A percentile compares a stretch with the other conserved stretches of the same genome.
Evolutionary conservation across 2,888 invertebrate genomes (phyloP).

Genomic region (Xanthia togata): DNA sequence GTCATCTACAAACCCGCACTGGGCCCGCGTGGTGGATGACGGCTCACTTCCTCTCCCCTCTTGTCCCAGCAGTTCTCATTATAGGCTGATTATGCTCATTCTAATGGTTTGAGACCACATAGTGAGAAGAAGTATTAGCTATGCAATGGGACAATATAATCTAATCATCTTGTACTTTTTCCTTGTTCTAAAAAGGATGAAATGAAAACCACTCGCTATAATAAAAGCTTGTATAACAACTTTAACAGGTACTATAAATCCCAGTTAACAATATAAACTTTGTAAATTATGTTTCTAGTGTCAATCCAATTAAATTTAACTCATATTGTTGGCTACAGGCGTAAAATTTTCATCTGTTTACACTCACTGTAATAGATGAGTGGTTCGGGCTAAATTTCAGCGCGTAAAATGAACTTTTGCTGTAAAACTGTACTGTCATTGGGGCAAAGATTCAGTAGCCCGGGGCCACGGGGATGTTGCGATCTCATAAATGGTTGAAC

Average conservation of each 20-base stretch:
- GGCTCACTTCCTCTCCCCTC: too few species aligned
- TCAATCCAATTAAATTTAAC: constrained; percentile 55
- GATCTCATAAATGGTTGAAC: too few species aligned
- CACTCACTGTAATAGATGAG: constrained; percentile 48
- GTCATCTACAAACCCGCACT: too few species aligned
- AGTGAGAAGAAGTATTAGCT: too few species aligned
- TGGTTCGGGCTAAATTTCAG: constrained; percentile 61
- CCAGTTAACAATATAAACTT: constrained; percentile 47
- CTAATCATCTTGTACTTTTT: too few species aligned
- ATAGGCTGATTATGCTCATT: too few species aligned
- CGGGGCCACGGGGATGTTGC: too few species aligned
- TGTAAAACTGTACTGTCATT: constrained; percentile 70
- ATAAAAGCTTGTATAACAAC: constrained; percentile 33
- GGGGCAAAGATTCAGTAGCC: background rate
- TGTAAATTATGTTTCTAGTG: constrained; percentile 41
- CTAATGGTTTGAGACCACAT: too few species aligned
- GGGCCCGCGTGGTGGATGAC: too few species aligned
- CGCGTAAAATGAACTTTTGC: constrained; percentile 76
- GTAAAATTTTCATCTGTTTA: constrained; percentile 59
- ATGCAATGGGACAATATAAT: too few species aligned
- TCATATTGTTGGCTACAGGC: constrained; percentile 3
- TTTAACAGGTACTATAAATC: constrained; percentile 27
- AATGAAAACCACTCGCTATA: background rate
- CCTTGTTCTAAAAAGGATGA: background rate
- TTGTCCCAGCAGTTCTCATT: too few species aligned